phyloP scores from a whole-genome alignment of 1,140 invertebrate genomes.

The Rhyzopertha dominica region DNA sequence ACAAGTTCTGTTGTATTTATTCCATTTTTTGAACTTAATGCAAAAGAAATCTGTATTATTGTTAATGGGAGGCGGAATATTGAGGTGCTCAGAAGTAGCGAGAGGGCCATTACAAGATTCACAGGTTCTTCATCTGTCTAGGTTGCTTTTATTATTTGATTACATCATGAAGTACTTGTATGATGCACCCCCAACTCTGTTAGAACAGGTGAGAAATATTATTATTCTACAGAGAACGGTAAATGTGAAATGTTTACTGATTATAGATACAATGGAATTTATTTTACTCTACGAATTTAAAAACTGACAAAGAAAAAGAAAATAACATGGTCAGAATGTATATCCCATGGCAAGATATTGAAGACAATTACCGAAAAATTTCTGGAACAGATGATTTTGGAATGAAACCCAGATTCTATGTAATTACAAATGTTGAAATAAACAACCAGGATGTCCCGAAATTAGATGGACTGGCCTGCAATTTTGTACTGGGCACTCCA shows the following conservation, averaged over 20 bases:
- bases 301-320: conserved; percentile 51
- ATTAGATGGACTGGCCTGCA: conserved; percentile 89
- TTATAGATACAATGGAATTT: conserved; percentile 78
- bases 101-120: conserved; percentile 57
- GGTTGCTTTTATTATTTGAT: conserved; percentile 85
- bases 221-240: conserved; percentile 8
- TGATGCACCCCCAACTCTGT: conserved; percentile 70
- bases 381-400: conserved; percentile 67
- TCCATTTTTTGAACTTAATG: conserved; percentile 91
- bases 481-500: conserved; percentile 84
- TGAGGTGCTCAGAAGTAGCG: conserved; percentile 62
- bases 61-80: conserved; percentile 64
- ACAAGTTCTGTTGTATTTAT: conserved; percentile 87
- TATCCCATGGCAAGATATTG: conserved; percentile 73
- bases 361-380: conserved; percentile 72
- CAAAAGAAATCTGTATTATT: conserved; percentile 94
- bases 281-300: conserved; percentile 61
- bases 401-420: conserved; percentile 85
- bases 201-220: conserved; percentile 62
- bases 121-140: conserved; percentile 75
- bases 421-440: conserved; percentile 68
- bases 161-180: conserved; percentile 95
- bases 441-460: conserved; percentile 81
- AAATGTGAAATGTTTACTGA: conserved; percentile 9
- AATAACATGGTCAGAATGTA: conserved; percentile 60